Evolutionary conservation across 2,888 invertebrate species (phyloP).

Genomic region (Halictus ligatus): DNA sequence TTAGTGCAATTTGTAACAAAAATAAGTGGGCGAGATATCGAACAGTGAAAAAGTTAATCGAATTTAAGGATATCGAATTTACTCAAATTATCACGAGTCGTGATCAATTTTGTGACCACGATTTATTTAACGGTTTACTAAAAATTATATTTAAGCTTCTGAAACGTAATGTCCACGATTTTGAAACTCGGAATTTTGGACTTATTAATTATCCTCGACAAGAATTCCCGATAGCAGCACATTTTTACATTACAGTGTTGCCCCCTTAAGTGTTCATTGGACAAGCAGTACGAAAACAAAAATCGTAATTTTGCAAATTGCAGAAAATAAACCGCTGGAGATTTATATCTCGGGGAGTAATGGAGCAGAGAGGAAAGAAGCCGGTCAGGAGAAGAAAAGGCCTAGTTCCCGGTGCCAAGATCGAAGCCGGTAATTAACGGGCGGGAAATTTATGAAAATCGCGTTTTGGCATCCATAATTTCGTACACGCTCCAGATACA

Average conservation of each 20-base stretch:
- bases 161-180: too few relatives aligned
- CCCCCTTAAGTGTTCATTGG: neutral
- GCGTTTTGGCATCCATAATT: constrained; percentile 14
- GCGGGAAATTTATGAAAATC: constrained; percentile 38
- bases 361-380: neutral
- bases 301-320: neutral
- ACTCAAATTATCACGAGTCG: too few relatives aligned
- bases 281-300: neutral
- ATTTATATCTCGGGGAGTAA: neutral
- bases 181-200: too few relatives aligned
- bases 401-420: constrained; percentile 23
- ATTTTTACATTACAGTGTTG: neutral
- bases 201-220: neutral
- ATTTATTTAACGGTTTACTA: too few relatives aligned
- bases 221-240: neutral
- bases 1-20: neutral
- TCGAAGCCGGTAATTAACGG: constrained; percentile 37
- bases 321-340: neutral
- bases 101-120: too few relatives aligned
- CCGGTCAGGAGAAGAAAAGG: constrained; percentile 23
- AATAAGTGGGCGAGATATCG: neutral
- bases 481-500: constrained; percentile 30
- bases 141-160: too few relatives aligned
- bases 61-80: neutral
- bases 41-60: neutral